phyloP scores from a whole-genome alignment of 2,888 invertebrate genomes.

The Limnephilus auricula region DNA sequence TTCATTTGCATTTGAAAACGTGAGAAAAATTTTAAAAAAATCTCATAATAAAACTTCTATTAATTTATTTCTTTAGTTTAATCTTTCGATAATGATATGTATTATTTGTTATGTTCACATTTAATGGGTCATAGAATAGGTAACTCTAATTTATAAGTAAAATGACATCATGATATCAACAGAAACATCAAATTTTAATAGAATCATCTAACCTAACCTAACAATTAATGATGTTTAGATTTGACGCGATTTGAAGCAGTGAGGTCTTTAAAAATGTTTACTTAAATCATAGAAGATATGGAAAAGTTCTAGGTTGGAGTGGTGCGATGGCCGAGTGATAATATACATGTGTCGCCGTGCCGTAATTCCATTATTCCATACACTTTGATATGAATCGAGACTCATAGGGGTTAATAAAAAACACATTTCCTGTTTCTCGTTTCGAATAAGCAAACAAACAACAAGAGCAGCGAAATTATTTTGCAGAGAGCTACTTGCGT shows the following conservation, averaged over 20 bases:
- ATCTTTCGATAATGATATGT: not conserved
- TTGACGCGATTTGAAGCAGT: not conserved
- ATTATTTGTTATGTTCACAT: not conserved
- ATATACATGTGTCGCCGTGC: not conserved
- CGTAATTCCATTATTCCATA: not conserved
- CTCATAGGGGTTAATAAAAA: slow-evolving; percentile 30
- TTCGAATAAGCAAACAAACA: slow-evolving; percentile 29
- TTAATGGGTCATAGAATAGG: not conserved
- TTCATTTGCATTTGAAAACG: too few species aligned
- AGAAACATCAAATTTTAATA: not conserved
- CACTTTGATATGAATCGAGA: slow-evolving; percentile 9
- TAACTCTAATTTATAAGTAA: not conserved
- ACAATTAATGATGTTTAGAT: not conserved
- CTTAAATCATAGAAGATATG: not conserved
- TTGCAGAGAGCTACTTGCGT: not conserved
- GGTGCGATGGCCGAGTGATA: not conserved
- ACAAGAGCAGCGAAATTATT: slow-evolving; percentile 2
- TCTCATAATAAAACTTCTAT: too few species aligned
- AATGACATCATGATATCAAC: not conserved
- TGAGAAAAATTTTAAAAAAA: too few species aligned
- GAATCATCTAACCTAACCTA: not conserved
- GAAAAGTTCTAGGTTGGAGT: not conserved
- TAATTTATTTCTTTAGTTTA: not conserved
- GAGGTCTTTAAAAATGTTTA: not conserved
- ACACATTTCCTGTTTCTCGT: slow-evolving; percentile 36